Evolutionary conservation across 2,888 invertebrate genomes (phyloP), one percentile per base, ranked within the genome.

Genomic region (Tetheella fluctuosa): DNA sequence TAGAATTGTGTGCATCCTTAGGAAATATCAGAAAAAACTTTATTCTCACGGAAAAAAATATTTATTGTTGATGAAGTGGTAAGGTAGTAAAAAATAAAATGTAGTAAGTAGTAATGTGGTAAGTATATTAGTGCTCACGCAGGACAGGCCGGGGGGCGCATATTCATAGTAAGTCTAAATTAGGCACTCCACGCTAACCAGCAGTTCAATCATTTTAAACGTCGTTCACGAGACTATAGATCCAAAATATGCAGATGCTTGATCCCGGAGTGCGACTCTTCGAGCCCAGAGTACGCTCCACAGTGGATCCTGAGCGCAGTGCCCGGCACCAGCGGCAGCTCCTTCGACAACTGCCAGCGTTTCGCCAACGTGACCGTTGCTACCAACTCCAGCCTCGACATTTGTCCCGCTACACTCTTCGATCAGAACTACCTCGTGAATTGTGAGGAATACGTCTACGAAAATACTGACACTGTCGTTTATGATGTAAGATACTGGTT

Each of bases 321-420:
- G 1, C 93, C 94, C n/a, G 42, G 42, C 42, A 7, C 76, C 4
- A 71, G 74, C 5, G 66, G 69, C 23, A 73, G 70, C 15, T 76
- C 74, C 1, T 79, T 89, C 64, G 91, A 94, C 60, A 88, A 88
- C 62, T 94, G 95, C 70, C 79, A 84, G 58, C 89, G 94, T 1
- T 94, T 79, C 65, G 80, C 70, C 23, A 79, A 76, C 64, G 54
- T 52, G 2, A 65, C 73, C 4, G 34, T 59, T 1, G 23, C 58
- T 8, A 55, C 61, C 0, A 59, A 37, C n/a, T 28, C 55, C 5
- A 53, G 59, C 57, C 52, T 57, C 6, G 66, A 58, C 23, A 64
- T 63, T n/a, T 91, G 91, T 56, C 86, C 90, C 0, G 83, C 83
- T 0, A 61, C 64, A 0, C 79, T 84, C 60, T 91, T 91, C 63